Percentiles rank a stretch among this genome's conserved stretches.
Evolutionary conservation across 2,888 invertebrate species (phyloP).

Genomic region (Eupithecia dodoneata): DNA sequence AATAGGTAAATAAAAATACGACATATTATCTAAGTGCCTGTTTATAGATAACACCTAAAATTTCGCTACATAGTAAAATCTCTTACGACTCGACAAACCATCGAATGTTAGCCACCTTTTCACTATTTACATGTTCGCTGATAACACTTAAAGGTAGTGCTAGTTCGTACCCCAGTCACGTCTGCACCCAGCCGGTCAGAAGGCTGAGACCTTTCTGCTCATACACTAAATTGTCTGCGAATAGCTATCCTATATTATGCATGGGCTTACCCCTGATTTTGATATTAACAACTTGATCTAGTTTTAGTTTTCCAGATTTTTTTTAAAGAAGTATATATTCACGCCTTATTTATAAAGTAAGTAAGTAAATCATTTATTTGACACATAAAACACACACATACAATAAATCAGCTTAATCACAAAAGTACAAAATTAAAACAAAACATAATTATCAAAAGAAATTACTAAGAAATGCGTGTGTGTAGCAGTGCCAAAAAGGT

Average conservation of each 20-base stretch:
- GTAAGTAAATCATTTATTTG: too few species aligned
- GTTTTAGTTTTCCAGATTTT: background rate
- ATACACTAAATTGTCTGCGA: constrained; percentile 64
- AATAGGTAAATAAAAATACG: too few species aligned
- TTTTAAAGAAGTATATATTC: too few species aligned
- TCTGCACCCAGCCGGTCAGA: constrained; percentile 52
- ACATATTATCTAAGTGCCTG: background rate
- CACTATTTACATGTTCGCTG: constrained; percentile 22
- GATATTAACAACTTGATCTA: constrained; percentile 17
- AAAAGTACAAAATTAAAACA: too few species aligned
- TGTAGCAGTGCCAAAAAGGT: too few species aligned
- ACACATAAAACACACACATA: too few species aligned
- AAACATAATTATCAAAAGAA: too few species aligned
- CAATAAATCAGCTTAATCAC: too few species aligned
- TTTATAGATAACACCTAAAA: background rate
- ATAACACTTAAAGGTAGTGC: constrained; percentile 37
- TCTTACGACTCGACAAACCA: background rate
- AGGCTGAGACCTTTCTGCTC: constrained; percentile 56
- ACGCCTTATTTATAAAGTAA: too few species aligned
- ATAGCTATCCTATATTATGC: constrained; percentile 55
- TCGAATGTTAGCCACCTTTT: background rate
- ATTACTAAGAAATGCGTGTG: too few species aligned
- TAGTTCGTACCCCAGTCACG: constrained; percentile 58
- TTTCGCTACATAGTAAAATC: background rate
- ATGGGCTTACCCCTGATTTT: constrained; percentile 54